A percentile compares a stretch with the other conserved stretches of the same genome.
phyloP scores from a whole-genome alignment of 2,888 invertebrate species.

The Hirtodrosophila trivittata region DNA sequence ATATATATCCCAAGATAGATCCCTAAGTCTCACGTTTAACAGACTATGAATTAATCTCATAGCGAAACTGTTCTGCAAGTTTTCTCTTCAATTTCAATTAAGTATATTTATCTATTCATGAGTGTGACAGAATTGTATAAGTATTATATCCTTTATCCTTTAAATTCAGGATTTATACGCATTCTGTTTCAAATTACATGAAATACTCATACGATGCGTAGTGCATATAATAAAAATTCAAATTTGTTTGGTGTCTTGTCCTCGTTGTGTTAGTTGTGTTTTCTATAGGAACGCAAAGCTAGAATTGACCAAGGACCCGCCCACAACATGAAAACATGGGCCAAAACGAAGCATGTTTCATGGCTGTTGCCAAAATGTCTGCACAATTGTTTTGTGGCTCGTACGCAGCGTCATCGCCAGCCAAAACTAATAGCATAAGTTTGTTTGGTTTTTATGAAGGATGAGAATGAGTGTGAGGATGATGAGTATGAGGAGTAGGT shows the following conservation, averaged over 20 bases:
- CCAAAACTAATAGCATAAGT: conserved; percentile 69
- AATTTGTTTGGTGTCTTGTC: conserved; percentile 9
- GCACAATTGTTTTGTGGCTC: conserved; percentile 56
- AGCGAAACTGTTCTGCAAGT: too few relatives aligned
- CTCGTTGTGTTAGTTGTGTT: not conserved
- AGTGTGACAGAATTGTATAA: too few relatives aligned
- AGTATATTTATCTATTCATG: too few relatives aligned
- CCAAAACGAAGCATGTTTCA: conserved; percentile 11
- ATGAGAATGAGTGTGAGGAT: conserved; percentile 10
- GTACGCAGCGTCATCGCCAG: conserved; percentile 57
- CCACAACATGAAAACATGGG: conserved; percentile 16
- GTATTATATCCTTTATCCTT: too few relatives aligned
- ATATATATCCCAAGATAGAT: too few relatives aligned
- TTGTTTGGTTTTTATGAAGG: conserved; percentile 37
- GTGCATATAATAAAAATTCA: conserved; percentile 23
- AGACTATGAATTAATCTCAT: too few relatives aligned
- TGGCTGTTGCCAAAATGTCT: conserved; percentile 72
- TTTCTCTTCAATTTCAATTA: too few relatives aligned
- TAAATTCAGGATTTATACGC: too few relatives aligned
- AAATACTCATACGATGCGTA: conserved; percentile 13
- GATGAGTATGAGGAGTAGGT: not conserved
- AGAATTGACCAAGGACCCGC: conserved; percentile 54
- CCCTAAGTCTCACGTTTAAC: too few relatives aligned
- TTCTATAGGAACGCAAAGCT: conserved; percentile 10
- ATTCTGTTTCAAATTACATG: conserved; percentile 6